A percentile compares a stretch with the other conserved stretches of the same genome.
Conservation (phyloP, 2,113 vertebrate genomes). For the Megaptera novaeangliae region DNA sequence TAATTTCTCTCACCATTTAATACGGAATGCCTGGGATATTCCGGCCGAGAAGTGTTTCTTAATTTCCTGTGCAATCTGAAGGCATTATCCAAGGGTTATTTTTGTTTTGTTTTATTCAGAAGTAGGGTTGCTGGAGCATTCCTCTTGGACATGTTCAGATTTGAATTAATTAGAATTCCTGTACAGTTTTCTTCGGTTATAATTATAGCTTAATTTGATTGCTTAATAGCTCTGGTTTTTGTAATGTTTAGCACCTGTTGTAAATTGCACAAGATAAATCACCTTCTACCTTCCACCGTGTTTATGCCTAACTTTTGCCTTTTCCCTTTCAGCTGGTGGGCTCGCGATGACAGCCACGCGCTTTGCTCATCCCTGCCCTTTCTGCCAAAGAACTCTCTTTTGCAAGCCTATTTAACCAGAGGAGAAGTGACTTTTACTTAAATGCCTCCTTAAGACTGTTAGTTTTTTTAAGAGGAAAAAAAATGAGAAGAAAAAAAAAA, state of each 20-base stretch:
- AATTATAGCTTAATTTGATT: slow-evolving; percentile 90
- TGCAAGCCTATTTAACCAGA: slow-evolving; percentile 73
- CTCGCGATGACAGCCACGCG: slow-evolving; percentile 24
- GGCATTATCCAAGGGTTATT: slow-evolving; percentile 75
- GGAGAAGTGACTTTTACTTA: slow-evolving; percentile 76
- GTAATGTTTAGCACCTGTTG: slow-evolving; percentile 89
- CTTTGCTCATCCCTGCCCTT: slow-evolving; percentile 71
- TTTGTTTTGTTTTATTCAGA: slow-evolving; percentile 68
- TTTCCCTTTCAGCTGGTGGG: slow-evolving; percentile 72
- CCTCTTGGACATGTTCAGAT: slow-evolving; percentile 81
- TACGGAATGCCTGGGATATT: slow-evolving; percentile 66
- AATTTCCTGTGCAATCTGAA: slow-evolving; percentile 53
- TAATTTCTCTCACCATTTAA: slow-evolving; percentile 63
- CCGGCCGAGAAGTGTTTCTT: slow-evolving; percentile 60
- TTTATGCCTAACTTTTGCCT: slow-evolving; percentile 82
- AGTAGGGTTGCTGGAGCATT: slow-evolving; percentile 76
- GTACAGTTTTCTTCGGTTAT: slow-evolving; percentile 86
- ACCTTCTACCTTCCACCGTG: slow-evolving; percentile 78
- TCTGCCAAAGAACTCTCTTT: slow-evolving; percentile 70
- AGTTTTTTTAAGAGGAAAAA: slow-evolving; percentile 58
- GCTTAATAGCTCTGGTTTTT: slow-evolving; percentile 87
- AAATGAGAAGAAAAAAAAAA: slow-evolving; percentile 15
- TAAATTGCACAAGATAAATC: slow-evolving; percentile 88
- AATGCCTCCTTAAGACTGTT: slow-evolving; percentile 74
- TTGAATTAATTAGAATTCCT: slow-evolving; percentile 89